These are phyloP conservation scores for Clarias laeviceps DNA, from an alignment of 2,797 vertebrate species.

Conservation along the genomic window DNA sequence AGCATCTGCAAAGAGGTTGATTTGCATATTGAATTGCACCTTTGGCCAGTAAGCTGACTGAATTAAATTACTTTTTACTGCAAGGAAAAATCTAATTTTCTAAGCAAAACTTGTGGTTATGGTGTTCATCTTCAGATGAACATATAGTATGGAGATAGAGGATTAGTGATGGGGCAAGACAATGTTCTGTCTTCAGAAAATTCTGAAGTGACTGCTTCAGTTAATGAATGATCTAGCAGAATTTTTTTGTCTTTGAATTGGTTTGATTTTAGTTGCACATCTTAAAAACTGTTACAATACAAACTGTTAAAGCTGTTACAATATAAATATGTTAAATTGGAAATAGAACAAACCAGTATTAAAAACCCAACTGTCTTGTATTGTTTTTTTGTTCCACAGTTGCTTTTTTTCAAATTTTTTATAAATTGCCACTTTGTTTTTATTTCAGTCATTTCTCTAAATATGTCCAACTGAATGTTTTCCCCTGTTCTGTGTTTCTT, in stretches of 20 bases:
- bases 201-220: neutral
- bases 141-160: neutral
- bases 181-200: neutral
- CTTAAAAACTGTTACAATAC: neutral
- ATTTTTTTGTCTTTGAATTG: neutral
- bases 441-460: neutral
- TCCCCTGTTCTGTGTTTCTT: neutral
- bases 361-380: neutral
- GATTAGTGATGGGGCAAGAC: neutral
- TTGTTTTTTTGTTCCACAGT: neutral
- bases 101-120: neutral
- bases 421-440: neutral
- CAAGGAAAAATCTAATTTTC: neutral
- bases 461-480: neutral
- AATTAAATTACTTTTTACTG: neutral
- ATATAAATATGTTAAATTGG: neutral
- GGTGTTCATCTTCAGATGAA: neutral
- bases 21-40: conserved; percentile 18
- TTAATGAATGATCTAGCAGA: neutral
- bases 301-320: neutral
- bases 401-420: neutral
- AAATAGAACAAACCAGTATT: neutral
- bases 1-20: conserved; percentile 2
- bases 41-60: conserved; percentile 9
- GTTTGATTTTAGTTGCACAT: neutral